These are phyloP conservation scores for Ptychadena robeensis DNA, from an alignment of 2,797 vertebrate species.

Conservation along the genomic window DNA sequence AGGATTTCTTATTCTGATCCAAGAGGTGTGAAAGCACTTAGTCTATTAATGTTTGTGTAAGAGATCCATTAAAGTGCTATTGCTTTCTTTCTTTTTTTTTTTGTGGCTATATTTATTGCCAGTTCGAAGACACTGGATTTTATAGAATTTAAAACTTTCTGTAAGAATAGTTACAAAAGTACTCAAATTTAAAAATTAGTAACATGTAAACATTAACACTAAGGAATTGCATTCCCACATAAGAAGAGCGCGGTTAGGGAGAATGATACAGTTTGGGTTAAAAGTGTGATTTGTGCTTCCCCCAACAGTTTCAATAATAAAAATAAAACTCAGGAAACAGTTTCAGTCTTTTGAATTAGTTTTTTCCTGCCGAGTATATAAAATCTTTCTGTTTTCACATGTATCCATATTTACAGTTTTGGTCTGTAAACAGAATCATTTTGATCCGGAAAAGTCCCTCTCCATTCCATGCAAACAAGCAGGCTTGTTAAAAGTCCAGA, in stretches of 20 bases:
- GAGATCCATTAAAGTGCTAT: conserved; percentile 81
- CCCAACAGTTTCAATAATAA: conserved; percentile 65
- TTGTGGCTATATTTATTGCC: conserved; percentile 76
- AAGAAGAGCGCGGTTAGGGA: conserved; percentile 72
- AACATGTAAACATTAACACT: conserved; percentile 93
- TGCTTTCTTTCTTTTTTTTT: too few relatives aligned
- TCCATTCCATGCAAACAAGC: conserved; percentile 64
- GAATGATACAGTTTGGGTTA: conserved; percentile 69
- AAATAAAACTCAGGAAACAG: conserved; percentile 67
- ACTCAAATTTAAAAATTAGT: conserved; percentile 91
- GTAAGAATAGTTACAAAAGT: conserved; percentile 94
- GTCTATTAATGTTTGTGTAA: conserved; percentile 68
- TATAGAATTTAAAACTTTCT: conserved; percentile 79
- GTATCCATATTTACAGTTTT: conserved; percentile 77
- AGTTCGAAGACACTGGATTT: conserved; percentile 75
- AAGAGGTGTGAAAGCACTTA: conserved; percentile 30
- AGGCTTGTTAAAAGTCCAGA: conserved; percentile 63
- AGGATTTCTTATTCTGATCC: conserved; percentile 4
- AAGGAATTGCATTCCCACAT: conserved; percentile 79
- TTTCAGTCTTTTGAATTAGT: conserved; percentile 62
- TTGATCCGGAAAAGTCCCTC: conserved; percentile 68
- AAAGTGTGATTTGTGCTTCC: conserved; percentile 79
- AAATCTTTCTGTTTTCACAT: conserved; percentile 73
- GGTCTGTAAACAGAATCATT: conserved; percentile 73
- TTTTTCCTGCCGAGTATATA: conserved; percentile 70